Percentiles rank a stretch among this genome's conserved stretches.
phyloP scores from a whole-genome alignment of 2,797 vertebrate genomes.

The Huso huso region DNA sequence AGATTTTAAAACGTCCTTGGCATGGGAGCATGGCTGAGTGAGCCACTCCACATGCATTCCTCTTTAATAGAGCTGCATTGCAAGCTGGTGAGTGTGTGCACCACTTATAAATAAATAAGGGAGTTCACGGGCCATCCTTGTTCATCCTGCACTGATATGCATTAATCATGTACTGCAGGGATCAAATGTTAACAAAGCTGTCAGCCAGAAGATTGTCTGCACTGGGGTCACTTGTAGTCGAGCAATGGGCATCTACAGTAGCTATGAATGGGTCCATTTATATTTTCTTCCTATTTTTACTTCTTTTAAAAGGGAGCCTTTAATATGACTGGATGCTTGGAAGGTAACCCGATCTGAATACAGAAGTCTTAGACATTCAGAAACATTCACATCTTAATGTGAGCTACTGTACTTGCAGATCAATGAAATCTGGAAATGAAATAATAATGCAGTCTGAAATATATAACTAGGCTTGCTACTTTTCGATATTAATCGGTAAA shows the following conservation, averaged over 20 bases:
- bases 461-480: too few species aligned
- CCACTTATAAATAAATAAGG: slow-evolving; percentile 11
- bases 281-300: background rate
- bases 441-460: too few species aligned
- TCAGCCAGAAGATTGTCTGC: slow-evolving; percentile 6
- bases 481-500: too few species aligned
- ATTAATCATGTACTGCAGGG: slow-evolving; percentile 8
- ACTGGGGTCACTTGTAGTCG: background rate
- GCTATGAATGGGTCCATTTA: background rate
- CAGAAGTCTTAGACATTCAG: background rate
- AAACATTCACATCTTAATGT: too few species aligned
- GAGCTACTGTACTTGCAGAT: too few species aligned
- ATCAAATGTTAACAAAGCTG: slow-evolving; percentile 23
- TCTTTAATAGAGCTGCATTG: slow-evolving; percentile 28
- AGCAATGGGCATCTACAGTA: background rate
- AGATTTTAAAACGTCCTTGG: slow-evolving; percentile 10
- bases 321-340: background rate
- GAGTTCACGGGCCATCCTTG: background rate
- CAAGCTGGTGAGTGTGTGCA: slow-evolving; percentile 17
- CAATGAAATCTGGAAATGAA: too few species aligned
- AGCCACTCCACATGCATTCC: slow-evolving; percentile 21
- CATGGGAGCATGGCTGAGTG: background rate
- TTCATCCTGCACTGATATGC: slow-evolving; percentile 12
- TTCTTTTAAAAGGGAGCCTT: background rate
- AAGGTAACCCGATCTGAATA: background rate